These are phyloP conservation scores for Trichopoda pennipes DNA, from an alignment of 2,888 invertebrate species.

Conservation along the genomic window DNA sequence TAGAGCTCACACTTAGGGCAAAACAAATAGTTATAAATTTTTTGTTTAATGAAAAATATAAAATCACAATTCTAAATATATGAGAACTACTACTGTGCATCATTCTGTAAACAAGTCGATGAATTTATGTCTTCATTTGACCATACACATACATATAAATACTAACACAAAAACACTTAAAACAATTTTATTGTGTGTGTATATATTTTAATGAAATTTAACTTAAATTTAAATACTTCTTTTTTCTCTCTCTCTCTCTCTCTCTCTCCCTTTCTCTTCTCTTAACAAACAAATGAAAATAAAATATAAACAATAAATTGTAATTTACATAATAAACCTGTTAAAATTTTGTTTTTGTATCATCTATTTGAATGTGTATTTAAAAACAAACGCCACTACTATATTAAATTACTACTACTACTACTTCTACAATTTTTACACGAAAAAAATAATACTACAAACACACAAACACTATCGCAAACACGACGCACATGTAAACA, in stretches of 20 bases:
- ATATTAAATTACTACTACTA: conserved; percentile 8
- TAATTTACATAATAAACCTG: conserved; percentile 60
- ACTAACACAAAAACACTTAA: conserved; percentile 48
- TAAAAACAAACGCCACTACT: conserved; percentile 33
- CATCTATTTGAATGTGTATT: conserved; percentile 56
- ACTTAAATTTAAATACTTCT: conserved; percentile 51
- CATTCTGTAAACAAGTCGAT: neutral
- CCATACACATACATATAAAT: conserved; percentile 33
- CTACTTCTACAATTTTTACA: conserved; percentile 24
- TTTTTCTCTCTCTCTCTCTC: conserved; percentile 42
- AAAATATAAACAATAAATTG: conserved; percentile 40
- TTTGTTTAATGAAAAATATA: neutral
- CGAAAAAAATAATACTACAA: conserved; percentile 22
- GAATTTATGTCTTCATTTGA: conserved; percentile 34
- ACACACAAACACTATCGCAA: conserved; percentile 10
- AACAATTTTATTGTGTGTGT: conserved; percentile 54
- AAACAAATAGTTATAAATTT: too few species aligned
- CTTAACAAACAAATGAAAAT: conserved; percentile 17
- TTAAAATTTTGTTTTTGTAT: conserved; percentile 50
- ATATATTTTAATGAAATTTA: conserved; percentile 53
- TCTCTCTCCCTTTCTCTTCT: conserved; percentile 48
- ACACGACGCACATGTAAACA: conserved; percentile 11
- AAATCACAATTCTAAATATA: neutral
- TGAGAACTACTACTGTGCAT: conserved; percentile 20
- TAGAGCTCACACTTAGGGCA: too few species aligned